Evolutionary conservation across 2,113 vertebrate genomes (phyloP).

Genomic region (Turnix velox): DNA sequence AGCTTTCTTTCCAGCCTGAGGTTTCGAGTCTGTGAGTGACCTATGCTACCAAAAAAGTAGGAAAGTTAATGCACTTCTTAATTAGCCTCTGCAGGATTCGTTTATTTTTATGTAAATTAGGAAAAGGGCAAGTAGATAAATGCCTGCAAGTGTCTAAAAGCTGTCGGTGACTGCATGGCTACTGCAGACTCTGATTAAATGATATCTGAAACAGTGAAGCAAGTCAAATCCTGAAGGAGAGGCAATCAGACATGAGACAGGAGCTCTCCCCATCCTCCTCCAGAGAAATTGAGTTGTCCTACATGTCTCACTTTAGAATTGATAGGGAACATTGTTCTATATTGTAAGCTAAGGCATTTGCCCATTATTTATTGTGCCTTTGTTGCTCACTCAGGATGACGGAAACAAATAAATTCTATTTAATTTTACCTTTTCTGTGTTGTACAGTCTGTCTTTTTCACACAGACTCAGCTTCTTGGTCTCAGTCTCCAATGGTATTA

Average conservation of each 20-base stretch:
- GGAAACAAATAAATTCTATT: constrained; percentile 19
- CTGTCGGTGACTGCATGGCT: not conserved
- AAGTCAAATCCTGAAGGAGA: not conserved
- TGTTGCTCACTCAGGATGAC: not conserved
- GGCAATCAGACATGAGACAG: not conserved
- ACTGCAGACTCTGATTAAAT: not conserved
- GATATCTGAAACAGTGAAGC: not conserved
- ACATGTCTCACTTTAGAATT: constrained; percentile 1
- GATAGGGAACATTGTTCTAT: not conserved
- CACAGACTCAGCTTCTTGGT: not conserved
- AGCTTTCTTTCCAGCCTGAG: not conserved
- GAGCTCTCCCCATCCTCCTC: not conserved
- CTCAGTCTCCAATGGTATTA: not conserved
- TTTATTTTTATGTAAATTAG: not conserved
- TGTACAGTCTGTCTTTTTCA: not conserved
- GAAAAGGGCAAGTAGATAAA: not conserved
- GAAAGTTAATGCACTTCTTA: not conserved
- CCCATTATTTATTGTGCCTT: constrained; percentile 21
- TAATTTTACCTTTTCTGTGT: constrained; percentile 18
- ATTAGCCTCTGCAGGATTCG: constrained; percentile 25
- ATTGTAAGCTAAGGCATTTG: not conserved
- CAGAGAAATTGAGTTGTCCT: constrained; percentile 8
- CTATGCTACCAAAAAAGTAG: not conserved
- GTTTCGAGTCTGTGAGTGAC: not conserved
- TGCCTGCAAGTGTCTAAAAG: not conserved